Evolutionary conservation across 2,888 invertebrate species (phyloP).

Genomic region (Agriopis marginaria): DNA sequence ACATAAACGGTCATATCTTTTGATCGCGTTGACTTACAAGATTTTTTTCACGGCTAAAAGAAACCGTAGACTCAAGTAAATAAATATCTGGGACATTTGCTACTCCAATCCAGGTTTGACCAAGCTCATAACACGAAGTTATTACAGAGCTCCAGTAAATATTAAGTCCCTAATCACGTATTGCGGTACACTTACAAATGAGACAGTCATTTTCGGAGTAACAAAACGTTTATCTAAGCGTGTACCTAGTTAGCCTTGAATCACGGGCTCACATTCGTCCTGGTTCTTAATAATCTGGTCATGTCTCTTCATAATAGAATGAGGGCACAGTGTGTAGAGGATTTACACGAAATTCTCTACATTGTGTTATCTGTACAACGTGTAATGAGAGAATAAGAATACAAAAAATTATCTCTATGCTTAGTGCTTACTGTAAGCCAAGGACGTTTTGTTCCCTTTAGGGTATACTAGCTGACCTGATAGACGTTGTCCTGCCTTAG

Average conservation of each 20-base stretch:
- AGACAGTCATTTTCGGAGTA: constrained; percentile 11
- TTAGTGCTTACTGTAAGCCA: neutral
- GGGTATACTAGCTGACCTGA: too few species aligned
- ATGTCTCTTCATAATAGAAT: constrained; percentile 45
- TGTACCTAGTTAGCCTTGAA: constrained; percentile 19
- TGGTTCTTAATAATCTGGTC: constrained; percentile 44
- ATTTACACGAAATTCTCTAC: constrained; percentile 29
- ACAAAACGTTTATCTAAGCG: constrained; percentile 22
- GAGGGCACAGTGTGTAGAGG: constrained; percentile 40
- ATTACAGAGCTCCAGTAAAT: neutral
- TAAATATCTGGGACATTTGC: too few species aligned
- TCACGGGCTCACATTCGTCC: constrained; percentile 29
- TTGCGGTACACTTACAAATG: constrained; percentile 20
- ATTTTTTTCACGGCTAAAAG: too few species aligned
- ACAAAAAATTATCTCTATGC: neutral
- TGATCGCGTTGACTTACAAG: too few species aligned
- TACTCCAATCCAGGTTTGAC: too few species aligned
- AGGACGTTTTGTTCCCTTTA: too few species aligned
- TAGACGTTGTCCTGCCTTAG: too few species aligned
- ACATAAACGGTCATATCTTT: too few species aligned
- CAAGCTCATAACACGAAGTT: neutral
- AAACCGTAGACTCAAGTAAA: too few species aligned
- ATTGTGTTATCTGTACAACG: constrained; percentile 9
- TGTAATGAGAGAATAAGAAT: neutral
- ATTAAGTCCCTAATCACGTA: constrained; percentile 29